A percentile compares a stretch with the other conserved stretches of the same genome.
Conservation (phyloP, 2,797 vertebrate genomes). For the Notolepis coatsorum region DNA sequence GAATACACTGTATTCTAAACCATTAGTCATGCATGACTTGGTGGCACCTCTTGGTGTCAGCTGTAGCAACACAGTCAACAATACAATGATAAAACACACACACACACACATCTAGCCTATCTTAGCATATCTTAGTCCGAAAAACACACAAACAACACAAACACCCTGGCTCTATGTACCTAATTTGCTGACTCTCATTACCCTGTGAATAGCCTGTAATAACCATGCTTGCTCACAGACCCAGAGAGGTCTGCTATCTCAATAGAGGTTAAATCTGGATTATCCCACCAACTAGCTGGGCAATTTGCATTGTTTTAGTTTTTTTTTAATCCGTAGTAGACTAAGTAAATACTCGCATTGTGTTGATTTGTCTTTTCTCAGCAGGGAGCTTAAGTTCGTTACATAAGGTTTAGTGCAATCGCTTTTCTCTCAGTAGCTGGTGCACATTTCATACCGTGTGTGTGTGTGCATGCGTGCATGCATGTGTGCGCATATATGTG, state of each 20-base stretch:
- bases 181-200: not conserved
- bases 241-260: constrained; percentile 23
- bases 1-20: no score
- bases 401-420: not conserved
- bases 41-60: no score
- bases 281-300: constrained; percentile 56
- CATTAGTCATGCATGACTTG: no score
- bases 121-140: no score
- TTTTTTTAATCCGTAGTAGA: constrained; percentile 1
- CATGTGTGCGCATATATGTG: not conserved
- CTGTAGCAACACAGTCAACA: no score
- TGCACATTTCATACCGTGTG: no score
- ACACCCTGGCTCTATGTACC: no score
- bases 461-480: not conserved
- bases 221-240: constrained; percentile 36
- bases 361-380: no score
- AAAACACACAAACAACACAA: no score
- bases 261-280: constrained; percentile 43
- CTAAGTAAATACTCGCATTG: not conserved
- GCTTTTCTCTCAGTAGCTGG: no score
- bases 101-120: no score
- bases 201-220: not conserved
- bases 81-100: no score
- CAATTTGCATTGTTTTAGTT: constrained; percentile 61
- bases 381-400: not conserved